Evolutionary conservation across 2,113 vertebrate genomes (phyloP), one percentile per base, ranked within the genome.

Genomic region (Saccopteryx bilineata): DNA sequence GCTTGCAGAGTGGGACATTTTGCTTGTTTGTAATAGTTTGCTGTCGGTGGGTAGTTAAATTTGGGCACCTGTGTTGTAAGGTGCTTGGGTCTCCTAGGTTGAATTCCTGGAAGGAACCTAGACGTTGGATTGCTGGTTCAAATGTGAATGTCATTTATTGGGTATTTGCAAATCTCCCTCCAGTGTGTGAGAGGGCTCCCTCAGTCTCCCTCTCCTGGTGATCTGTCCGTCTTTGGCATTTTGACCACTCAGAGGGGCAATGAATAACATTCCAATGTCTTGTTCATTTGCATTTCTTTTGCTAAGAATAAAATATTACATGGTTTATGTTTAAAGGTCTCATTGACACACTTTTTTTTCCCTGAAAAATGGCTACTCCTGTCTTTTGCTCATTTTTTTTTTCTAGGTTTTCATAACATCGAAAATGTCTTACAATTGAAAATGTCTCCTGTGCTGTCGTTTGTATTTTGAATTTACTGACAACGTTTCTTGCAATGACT

Each of bases 11-110:
- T 5, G 46, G 11, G 48, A 11, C 7, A 56, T 9, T 87, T 90
- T 92, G 18, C 46, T 90, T 56, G 1, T 76, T 90, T 81, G 31
- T 18, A 60, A 52, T 85, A 56, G 74, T 94, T 78, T 87, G 31
- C 15, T 69, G 23, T 82, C 48, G 33, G 13, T 84, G 13, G 91
- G 48, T 78, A 48, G 91, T 56, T 78, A 48, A 71, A 88, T 75
- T 63, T 66, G 7, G 71, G 7, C 1, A 50, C 11, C 89, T 61
- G 8, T 68, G 65, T 79, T 78, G 93, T 65, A 31, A 69, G 13
- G 4, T 6, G 1, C 2, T 52, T n/a, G 24, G 46, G 15, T 74
- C 26, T 74, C 94, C 48, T 76, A 5, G 39, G 28, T 69, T 69
- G 61, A 91, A 76, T 87, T 94, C 58, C 24, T 56, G 24, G 50